Evolutionary conservation across 1,140 invertebrate species (phyloP), one percentile per base, ranked within the genome.

Genomic region (Campodea augens): DNA sequence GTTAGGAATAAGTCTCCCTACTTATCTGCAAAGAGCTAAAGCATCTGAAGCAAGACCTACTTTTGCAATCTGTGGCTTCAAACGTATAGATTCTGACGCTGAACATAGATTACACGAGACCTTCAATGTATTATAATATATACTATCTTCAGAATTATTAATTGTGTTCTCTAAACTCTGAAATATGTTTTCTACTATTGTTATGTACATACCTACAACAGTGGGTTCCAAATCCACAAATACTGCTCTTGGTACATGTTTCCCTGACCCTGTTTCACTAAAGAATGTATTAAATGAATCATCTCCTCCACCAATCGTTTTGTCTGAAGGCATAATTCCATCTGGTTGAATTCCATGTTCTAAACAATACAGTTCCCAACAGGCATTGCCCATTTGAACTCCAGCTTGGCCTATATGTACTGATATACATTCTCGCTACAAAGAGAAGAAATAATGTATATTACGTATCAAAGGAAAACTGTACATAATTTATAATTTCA

Each of bases 361-460:
- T 41, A 72, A 51, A 48, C 69, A 72, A 54, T 69, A 73, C 45
- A 73, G 58, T 52, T 73, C 70, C 71, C 71, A 73, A 52, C 71
- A 73, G 42, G 45, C 45, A 21, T 47, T 47, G 7, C 48, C 43
- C 38, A 71, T 72, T 58, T 71, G 69, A 13, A 71, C 68, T 38
- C 69, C 69, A 27, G 69, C 69, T 54, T 70, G 68, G 18, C 67
- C 67, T 42, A 69, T 55, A 51, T 69, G 67, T 42, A 70, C 52
- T 44, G 55, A 58, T 41, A 70, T 67, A 49, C 69, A 70, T 55
- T 70, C 68, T 46, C 70, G 59, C 64, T 62, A 38, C 1, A 29
- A 50, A 15, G n/a, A 52, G 29, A 39, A 15, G 27, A 20, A 19
- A 43, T 22, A 43, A 46, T n/a, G n/a, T n/a, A n/a, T n/a, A n/a